Evolutionary conservation across 2,797 vertebrate species (phyloP), one percentile per base, ranked within the genome.

Genomic region (Pteronotus mesoamericanus): DNA sequence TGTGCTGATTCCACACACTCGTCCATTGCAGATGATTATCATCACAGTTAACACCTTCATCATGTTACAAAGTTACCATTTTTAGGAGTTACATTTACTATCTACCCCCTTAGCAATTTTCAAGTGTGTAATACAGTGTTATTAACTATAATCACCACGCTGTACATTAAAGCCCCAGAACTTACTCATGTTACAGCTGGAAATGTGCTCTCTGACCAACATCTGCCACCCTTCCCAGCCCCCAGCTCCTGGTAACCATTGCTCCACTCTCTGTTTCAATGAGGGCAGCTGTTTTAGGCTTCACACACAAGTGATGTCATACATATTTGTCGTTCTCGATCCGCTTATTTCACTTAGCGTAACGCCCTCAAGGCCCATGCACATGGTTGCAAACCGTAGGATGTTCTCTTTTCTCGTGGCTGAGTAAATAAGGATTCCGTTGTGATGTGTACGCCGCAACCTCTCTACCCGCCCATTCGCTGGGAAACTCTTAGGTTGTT

Each of bases 341-440:
- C 51, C 61, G 71, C 32, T 74, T 74, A 34, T 4, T 51, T 64
- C 57, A 10, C n/a, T 57, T 18, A n/a, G 14, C 53, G 11, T 44
- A 46, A 74, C 26, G 53, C 39, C 68, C 55, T 29, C 32, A 9
- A 34, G 44, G 4, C 32, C n/a, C 57, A 51, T 14, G 5, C 26
- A 2, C 14, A 5, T 29, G 22, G 72, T 39, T 26, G 7, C 22
- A 29, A 22, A 64, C 55, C 39, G 9, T 9, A 11, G 55, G n/a
- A 15, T 6, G 46, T 59, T 16, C 29, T 48, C 46, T 22, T 61
- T 46, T 12, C 42, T 61, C 34, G 1, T 32, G 64, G 18, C 22
- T 71, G 32, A 34, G 1, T 26, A 6, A 26, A 34, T 18, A 8
- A 19, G 3, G 2, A 42, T 7, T n/a, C 69, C 14, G 0, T 3